A percentile compares a stretch with the other conserved stretches of the same genome.
Evolutionary conservation across 2,888 invertebrate genomes (phyloP).

Genomic region (Cybosia mesomella): DNA sequence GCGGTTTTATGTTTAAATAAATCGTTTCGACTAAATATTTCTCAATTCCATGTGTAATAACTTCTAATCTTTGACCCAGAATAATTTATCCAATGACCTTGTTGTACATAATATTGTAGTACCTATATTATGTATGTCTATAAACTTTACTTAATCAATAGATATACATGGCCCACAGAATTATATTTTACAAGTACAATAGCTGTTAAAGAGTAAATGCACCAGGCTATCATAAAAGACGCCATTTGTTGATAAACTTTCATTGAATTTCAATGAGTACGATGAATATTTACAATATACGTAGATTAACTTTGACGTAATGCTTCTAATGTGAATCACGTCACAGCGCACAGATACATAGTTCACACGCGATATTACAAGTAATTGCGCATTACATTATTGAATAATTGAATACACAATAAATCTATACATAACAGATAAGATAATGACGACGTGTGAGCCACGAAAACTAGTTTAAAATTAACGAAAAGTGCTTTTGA

Average conservation of each 20-base stretch:
- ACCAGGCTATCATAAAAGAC: conserved; percentile 8
- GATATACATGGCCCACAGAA: neutral
- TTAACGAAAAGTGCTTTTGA: neutral
- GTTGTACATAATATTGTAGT: conserved; percentile 11
- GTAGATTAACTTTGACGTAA: conserved; percentile 35
- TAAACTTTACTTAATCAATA: neutral
- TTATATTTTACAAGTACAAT: neutral
- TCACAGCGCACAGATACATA: conserved; percentile 30
- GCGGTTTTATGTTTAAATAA: conserved; percentile 18
- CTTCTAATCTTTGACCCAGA: conserved; percentile 52
- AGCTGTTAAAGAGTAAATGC: neutral
- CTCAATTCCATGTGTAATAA: conserved; percentile 21
- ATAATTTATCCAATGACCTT: conserved; percentile 39
- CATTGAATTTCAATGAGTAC: conserved; percentile 19
- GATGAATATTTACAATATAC: conserved; percentile 21
- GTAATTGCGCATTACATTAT: conserved; percentile 62
- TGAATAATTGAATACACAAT: conserved; percentile 62
- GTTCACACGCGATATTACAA: conserved; percentile 45
- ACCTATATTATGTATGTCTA: neutral
- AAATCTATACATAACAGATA: conserved; percentile 60
- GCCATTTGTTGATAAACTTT: conserved; percentile 24
- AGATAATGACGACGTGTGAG: conserved; percentile 57
- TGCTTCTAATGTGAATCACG: conserved; percentile 19
- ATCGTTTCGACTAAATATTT: conserved; percentile 28
- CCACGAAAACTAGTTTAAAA: conserved; percentile 19